Evolutionary conservation across 35 echinoderm and acorn worm genomes (phyloP), one percentile per base, ranked within the genome.

Genomic region (Ophiothrix spiculata): DNA sequence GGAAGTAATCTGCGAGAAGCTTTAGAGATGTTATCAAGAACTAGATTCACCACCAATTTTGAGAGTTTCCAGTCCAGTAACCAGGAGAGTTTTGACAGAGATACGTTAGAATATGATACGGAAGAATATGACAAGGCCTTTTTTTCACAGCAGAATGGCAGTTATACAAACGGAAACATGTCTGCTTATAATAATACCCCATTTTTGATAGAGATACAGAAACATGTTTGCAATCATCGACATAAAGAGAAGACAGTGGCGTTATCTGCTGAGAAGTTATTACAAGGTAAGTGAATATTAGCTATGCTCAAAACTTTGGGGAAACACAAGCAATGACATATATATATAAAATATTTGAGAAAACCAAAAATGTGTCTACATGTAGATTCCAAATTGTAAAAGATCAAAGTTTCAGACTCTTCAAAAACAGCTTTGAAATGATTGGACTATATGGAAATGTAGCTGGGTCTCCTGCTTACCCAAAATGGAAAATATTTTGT

Each of bases 51-150:
- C 33, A 95, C 85, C 6, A 76, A 86, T 32, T 96, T 96, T 89
- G 82, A 91, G 35, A 64, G 37, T 14, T 95, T 95, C 36, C 90
- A 88, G 76, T 79, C 88, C n/a, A 87, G 91, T 56, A 38, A 32
- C 8, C 83, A 69, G 36, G 86, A 89, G 17, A 99, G 96, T 75
- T 86, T 99, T 36, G 96, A 99, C 82, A 35, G 91, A 34, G 41
- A 84, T 32, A 93, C 96, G 21, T 56, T 94, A 74, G 85, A 84
- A 6, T 99, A 99, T 74, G 96, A 99, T 64, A 83, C 85, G 63
- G 85, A 89, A 34, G 95, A 98, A 41, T 98, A 98, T 76, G 87
- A 98, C 54, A 19, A 76, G 23, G 86, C 84, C 31, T 99, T 99
- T 63, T 99, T 94, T 84, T 35, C 33, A n/a, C 14, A 86, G 19